Conservation (phyloP, 2,888 invertebrate genomes). For the Apeira syringaria region DNA sequence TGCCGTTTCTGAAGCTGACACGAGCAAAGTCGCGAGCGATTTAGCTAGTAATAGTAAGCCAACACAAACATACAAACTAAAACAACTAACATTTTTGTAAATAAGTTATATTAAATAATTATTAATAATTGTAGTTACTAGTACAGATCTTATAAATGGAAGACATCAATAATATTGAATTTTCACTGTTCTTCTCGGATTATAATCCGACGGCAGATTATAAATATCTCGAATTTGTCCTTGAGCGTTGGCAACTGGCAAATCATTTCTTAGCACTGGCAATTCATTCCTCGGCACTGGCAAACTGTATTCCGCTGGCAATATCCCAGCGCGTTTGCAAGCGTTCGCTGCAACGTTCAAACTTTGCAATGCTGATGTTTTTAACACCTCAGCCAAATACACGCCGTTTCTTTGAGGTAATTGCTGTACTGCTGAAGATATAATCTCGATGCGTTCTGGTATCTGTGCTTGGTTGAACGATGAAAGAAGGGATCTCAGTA, state of each 20-base stretch:
- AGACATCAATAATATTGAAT: slow-evolving; percentile 5
- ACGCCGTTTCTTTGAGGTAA: slow-evolving; percentile 34
- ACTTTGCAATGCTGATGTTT: slow-evolving; percentile 47
- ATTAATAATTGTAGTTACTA: too few relatives aligned
- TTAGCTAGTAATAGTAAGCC: too few relatives aligned
- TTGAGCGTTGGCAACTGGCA: background rate
- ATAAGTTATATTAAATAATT: too few relatives aligned
- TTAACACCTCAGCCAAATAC: slow-evolving; percentile 43
- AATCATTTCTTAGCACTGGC: background rate
- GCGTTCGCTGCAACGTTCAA: slow-evolving; percentile 41
- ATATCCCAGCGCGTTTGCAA: slow-evolving; percentile 20
- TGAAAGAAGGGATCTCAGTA: slow-evolving; percentile 7
- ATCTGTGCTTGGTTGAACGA: slow-evolving; percentile 26
- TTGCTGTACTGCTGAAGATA: slow-evolving; percentile 39
- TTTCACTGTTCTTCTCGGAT: slow-evolving; percentile 6
- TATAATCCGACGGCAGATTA: background rate
- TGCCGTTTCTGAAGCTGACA: too few relatives aligned
- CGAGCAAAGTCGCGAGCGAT: too few relatives aligned
- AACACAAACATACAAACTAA: too few relatives aligned
- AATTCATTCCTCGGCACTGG: slow-evolving; percentile 1
- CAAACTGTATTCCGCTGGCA: slow-evolving; percentile 4
- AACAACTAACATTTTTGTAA: too few relatives aligned
- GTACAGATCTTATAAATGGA: too few relatives aligned
- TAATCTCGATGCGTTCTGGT: slow-evolving; percentile 34
- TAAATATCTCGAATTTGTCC: background rate